Evolutionary conservation across 2,888 invertebrate species (phyloP), one percentile per base, ranked within the genome.

Genomic region (Cephus pygmeus): DNA sequence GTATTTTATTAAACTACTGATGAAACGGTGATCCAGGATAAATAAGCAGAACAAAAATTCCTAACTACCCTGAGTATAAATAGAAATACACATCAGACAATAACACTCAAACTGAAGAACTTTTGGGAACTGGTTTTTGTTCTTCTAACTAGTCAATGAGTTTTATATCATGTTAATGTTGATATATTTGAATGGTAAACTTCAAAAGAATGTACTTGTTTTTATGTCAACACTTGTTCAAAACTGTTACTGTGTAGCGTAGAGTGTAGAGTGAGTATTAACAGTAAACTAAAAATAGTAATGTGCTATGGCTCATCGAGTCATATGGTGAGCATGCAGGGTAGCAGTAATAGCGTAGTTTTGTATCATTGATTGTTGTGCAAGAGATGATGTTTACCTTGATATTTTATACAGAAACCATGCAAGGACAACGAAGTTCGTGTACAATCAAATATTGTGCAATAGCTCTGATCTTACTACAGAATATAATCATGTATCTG

Each of bases 401-500:
- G 56, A 56, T 56, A 56, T 56, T 56, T 56, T 23, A 56, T 23
- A 56, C 23, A 56, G 23, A 56, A 56, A 23, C 23, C 56, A 56
- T 56, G 56, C 56, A 56, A 56, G 23, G 56, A 56, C 56, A 56
- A 56, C 56, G 56, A 23, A 56, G 56, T 56, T 56, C 56, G 23
- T 56, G 56, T 56, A 56, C 56, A 56, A 56, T 56, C 23, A 56
- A 56, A 56, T 15, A 56, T 56, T 56, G 56, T 56, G 56, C 56
- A 56, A 56, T 56, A 9, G 56, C 1, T 56, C 23, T 56, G 56
- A 23, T 56, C 56, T 56, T 56, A 56, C 23, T 56, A 56, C 23
- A 15, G 56, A 56, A 23, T 23, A 56, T 56, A 56, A 56, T 56
- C 9, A 56, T 56, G 56, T 23, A 9, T 56, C 56, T 85, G 85